Conservation (phyloP, 2,113 vertebrate species). For the Notechis scutatus region DNA sequence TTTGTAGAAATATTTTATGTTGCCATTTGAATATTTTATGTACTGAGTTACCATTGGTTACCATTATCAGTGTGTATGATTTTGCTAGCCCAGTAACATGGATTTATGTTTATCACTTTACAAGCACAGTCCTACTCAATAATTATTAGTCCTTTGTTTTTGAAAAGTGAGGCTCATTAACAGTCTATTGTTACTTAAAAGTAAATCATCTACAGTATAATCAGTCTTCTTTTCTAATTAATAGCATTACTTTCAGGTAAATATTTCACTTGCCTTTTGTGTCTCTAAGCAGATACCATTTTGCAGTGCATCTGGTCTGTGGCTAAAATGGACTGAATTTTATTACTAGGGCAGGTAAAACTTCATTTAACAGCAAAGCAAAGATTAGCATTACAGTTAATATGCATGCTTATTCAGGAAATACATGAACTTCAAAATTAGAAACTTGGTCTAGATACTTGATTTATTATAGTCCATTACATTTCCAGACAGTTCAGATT, state of each 20-base stretch:
- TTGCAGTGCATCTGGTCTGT: neutral
- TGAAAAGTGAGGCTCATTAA: neutral
- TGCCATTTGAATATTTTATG: neutral
- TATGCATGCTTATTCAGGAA: neutral
- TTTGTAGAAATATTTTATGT: neutral
- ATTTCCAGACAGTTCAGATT: neutral
- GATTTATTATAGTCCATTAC: conserved; percentile 7
- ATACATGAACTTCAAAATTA: neutral
- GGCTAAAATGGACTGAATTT: neutral
- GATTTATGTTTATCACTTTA: neutral
- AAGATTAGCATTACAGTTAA: neutral
- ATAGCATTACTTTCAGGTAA: neutral
- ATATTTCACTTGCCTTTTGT: neutral
- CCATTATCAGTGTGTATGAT: neutral
- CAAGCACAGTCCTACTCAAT: neutral
- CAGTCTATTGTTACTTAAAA: neutral
- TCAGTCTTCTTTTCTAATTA: neutral
- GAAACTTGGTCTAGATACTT: neutral
- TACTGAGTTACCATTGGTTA: neutral
- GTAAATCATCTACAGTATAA: neutral
- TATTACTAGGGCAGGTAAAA: neutral
- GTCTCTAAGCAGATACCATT: neutral
- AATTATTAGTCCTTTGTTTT: neutral
- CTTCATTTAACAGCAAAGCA: neutral
- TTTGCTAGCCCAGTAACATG: neutral